These are phyloP conservation scores for Caprella mutica DNA, from an alignment of 2,888 invertebrate species.

Conservation along the genomic window DNA sequence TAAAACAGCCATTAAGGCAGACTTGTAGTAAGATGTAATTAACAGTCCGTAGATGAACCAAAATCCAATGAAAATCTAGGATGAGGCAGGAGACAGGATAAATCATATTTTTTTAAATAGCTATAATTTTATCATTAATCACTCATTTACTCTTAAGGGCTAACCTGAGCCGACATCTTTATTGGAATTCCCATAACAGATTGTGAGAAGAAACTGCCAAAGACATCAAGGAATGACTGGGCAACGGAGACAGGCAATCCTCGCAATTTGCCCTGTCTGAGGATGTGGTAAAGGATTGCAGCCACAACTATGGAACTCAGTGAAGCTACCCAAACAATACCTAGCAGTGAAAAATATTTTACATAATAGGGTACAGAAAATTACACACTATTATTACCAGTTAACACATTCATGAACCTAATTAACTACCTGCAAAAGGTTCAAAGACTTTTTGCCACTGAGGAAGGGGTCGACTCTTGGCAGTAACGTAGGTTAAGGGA, in stretches of 20 bases:
- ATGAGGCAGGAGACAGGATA: background rate
- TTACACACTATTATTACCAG: too few relatives aligned
- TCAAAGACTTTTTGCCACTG: constrained; percentile 10
- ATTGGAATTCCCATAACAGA: constrained; percentile 14
- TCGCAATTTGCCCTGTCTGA: background rate
- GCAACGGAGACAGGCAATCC: background rate
- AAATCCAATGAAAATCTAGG: constrained; percentile 21
- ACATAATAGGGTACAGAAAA: background rate
- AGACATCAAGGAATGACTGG: constrained; percentile 9
- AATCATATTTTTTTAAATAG: too few relatives aligned
- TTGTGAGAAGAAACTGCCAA: constrained; percentile 24
- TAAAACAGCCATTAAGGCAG: constrained; percentile 23
- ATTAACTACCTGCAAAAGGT: constrained; percentile 9
- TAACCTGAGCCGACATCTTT: background rate
- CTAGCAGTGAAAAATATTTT: background rate
- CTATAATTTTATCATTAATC: background rate
- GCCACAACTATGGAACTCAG: background rate
- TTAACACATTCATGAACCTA: too few relatives aligned
- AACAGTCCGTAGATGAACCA: constrained; percentile 24
- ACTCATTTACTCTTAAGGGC: background rate
- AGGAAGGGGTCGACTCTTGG: constrained; percentile 1
- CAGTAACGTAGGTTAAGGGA: constrained; percentile 17
- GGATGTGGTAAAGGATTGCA: background rate
- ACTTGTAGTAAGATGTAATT: constrained; percentile 27
- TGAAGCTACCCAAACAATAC: background rate